phyloP scores from a whole-genome alignment of 2,113 vertebrate species.

The Enhydra lutris region DNA sequence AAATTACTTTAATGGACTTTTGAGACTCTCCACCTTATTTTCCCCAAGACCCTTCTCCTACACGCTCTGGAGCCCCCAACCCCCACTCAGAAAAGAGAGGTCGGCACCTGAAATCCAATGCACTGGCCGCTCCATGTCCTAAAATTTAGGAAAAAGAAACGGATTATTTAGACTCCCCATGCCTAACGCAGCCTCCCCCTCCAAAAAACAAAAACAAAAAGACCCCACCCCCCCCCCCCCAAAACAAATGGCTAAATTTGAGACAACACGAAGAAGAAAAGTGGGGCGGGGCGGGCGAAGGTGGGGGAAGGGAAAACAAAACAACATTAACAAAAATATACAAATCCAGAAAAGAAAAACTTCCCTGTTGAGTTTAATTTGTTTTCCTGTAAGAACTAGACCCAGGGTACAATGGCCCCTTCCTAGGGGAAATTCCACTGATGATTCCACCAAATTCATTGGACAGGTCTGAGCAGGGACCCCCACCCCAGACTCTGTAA shows the following conservation, averaged over 20 bases:
- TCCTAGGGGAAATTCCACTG: neutral
- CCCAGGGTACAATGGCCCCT: slow-evolving; percentile 47
- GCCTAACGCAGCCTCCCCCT: slow-evolving; percentile 12
- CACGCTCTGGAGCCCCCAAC: neutral
- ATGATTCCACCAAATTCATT: neutral
- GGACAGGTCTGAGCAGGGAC: neutral
- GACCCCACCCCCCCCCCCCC: neutral
- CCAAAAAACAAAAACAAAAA: neutral
- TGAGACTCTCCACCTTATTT: slow-evolving; percentile 6
- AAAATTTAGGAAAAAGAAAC: slow-evolving; percentile 40
- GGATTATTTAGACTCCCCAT: slow-evolving; percentile 39
- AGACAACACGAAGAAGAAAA: neutral
- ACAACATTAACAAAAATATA: slow-evolving; percentile 52
- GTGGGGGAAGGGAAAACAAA: neutral
- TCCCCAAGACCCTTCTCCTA: neutral
- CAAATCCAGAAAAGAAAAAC: slow-evolving; percentile 74
- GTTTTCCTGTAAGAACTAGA: slow-evolving; percentile 64
- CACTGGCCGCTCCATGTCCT: slow-evolving; percentile 41
- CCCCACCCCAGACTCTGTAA: neutral
- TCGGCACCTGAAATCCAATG: slow-evolving; percentile 67
- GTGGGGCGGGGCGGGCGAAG: rapidly evolving
- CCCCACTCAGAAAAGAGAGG: slow-evolving; percentile 25
- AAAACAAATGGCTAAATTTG: neutral
- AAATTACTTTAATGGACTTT: slow-evolving; percentile 49
- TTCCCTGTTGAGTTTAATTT: slow-evolving; percentile 76